Conservation (phyloP, 2,888 invertebrate species). For the Mesodorylaimus sp. region DNA sequence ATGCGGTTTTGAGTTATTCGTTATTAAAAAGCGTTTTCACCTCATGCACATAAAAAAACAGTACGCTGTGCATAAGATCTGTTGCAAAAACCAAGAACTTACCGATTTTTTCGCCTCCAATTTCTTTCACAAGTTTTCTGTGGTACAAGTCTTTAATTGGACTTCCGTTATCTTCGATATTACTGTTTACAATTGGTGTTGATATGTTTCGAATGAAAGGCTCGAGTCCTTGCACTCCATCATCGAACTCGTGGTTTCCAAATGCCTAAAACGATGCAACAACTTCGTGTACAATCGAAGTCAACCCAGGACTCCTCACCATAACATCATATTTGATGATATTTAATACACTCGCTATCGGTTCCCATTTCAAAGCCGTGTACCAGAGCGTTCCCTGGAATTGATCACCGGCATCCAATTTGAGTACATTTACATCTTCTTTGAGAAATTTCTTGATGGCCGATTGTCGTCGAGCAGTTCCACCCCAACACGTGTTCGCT, state of each 20-base stretch:
- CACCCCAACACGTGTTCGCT: slow-evolving; percentile 55
- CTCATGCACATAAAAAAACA: too few relatives aligned
- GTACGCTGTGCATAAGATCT: too few relatives aligned
- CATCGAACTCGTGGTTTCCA: slow-evolving; percentile 83
- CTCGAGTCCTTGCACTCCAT: slow-evolving; percentile 51
- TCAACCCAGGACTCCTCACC: too few relatives aligned
- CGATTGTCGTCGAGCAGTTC: slow-evolving; percentile 48
- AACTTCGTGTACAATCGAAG: too few relatives aligned
- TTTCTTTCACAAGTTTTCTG: too few relatives aligned
- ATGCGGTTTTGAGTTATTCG: too few relatives aligned
- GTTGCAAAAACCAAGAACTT: too few relatives aligned
- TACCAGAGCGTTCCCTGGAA: slow-evolving; percentile 35
- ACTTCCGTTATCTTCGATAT: slow-evolving; percentile 50
- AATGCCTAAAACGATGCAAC: too few relatives aligned
- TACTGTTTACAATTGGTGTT: slow-evolving; percentile 56
- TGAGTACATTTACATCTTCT: background rate
- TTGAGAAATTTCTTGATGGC: background rate
- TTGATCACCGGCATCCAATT: background rate
- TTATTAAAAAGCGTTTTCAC: too few relatives aligned
- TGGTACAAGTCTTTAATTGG: slow-evolving; percentile 39
- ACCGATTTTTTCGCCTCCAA: too few relatives aligned
- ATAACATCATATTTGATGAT: slow-evolving; percentile 9
- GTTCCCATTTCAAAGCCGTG: slow-evolving; percentile 57
- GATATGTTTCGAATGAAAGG: slow-evolving; percentile 51
- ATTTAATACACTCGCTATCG: slow-evolving; percentile 40